Evolutionary conservation across 1,140 invertebrate genomes (phyloP).

Genomic region (Oreohelix idahoensis): DNA sequence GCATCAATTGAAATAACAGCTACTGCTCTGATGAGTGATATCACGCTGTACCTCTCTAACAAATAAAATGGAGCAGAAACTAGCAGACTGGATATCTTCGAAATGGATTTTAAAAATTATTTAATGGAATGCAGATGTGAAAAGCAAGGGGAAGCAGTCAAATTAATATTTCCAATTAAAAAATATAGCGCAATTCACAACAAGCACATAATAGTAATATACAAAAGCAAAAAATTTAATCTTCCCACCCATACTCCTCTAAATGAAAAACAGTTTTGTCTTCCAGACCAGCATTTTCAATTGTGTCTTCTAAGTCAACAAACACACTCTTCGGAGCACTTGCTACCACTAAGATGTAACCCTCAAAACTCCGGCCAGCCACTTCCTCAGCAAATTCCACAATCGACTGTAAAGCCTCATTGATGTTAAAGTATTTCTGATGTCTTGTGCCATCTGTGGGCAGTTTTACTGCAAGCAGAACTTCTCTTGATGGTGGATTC

Average conservation of each 20-base stretch:
- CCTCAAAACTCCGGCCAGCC: constrained; percentile 38
- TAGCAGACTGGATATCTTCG: too few relatives aligned
- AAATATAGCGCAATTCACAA: too few relatives aligned
- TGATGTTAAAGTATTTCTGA: constrained; percentile 40
- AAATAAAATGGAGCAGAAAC: too few relatives aligned
- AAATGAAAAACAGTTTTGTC: constrained; percentile 45
- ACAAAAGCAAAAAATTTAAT: too few relatives aligned
- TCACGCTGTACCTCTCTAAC: too few relatives aligned
- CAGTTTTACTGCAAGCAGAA: constrained; percentile 44
- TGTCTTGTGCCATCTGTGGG: constrained; percentile 43
- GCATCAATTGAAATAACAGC: too few relatives aligned
- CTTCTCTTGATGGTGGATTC: not conserved
- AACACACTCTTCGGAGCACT: constrained; percentile 33
- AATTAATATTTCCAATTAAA: too few relatives aligned
- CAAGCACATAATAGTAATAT: too few relatives aligned
- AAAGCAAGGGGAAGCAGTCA: too few relatives aligned
- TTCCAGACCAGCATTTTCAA: constrained; percentile 39
- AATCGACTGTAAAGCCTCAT: constrained; percentile 40
- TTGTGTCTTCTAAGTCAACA: constrained; percentile 37
- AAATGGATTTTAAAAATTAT: too few relatives aligned
- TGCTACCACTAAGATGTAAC: constrained; percentile 40
- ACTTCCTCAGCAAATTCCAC: constrained; percentile 43
- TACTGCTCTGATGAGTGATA: too few relatives aligned
- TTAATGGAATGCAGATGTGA: too few relatives aligned
- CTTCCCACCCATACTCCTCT: constrained; percentile 38